These are phyloP conservation scores for Denticeps clupeoides DNA, from an alignment of 2,797 vertebrate genomes.

Conservation along the genomic window DNA sequence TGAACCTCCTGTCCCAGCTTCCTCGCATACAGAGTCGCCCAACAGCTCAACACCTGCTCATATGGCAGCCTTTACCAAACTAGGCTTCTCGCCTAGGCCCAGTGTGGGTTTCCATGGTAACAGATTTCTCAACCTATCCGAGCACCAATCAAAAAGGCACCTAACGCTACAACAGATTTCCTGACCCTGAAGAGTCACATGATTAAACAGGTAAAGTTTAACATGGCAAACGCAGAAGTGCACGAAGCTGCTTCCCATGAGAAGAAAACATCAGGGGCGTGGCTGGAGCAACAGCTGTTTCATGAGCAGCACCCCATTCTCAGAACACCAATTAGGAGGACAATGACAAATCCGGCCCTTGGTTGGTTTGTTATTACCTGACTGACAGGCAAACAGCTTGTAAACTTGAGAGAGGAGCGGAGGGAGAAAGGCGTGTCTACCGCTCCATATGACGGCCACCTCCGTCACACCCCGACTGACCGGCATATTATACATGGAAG, in stretches of 20 bases:
- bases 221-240: no score
- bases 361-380: no score
- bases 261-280: no score
- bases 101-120: slow-evolving; percentile 1
- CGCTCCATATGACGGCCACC: slow-evolving; percentile 5
- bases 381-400: not conserved
- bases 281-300: no score
- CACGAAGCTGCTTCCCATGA: no score
- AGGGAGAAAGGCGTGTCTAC: not conserved
- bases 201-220: no score
- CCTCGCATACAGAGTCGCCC: not conserved
- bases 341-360: no score
- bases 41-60: not conserved
- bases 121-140: not conserved
- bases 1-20: not conserved
- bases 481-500: slow-evolving; percentile 33
- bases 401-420: slow-evolving; percentile 10
- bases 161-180: no score
- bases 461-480: slow-evolving; percentile 28
- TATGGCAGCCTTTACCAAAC: not conserved
- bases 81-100: not conserved
- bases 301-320: no score
- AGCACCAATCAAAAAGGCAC: not conserved
- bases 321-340: no score
- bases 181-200: no score